Conservation (phyloP, 1,140 invertebrate genomes). For the Drosophila triauraria region DNA sequence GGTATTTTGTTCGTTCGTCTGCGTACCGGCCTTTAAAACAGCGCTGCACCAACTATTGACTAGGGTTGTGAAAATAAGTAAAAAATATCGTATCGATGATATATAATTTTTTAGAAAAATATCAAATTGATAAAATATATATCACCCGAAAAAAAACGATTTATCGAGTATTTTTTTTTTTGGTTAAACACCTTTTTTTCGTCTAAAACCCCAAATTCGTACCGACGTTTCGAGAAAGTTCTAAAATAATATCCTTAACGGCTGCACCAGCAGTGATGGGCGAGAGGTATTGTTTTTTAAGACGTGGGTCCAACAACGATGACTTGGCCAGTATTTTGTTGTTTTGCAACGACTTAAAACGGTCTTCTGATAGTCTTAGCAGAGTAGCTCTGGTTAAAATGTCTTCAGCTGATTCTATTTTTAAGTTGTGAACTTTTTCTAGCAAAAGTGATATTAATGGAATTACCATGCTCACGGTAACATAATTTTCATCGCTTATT, state of each 20-base stretch:
- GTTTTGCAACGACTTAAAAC: constrained; percentile 2
- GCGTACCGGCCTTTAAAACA: too few species aligned
- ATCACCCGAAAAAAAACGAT: too few species aligned
- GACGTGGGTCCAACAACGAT: constrained; percentile 4
- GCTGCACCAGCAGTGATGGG: background rate
- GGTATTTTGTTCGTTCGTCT: too few species aligned
- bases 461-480: constrained; percentile 22
- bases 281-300: constrained; percentile 12
- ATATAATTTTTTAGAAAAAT: too few species aligned
- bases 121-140: too few species aligned
- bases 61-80: too few species aligned
- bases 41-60: too few species aligned
- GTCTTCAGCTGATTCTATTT: constrained; percentile 5
- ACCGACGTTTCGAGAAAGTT: background rate
- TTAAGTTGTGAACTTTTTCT: constrained; percentile 4
- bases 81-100: too few species aligned
- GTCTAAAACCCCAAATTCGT: too few species aligned
- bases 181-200: too few species aligned
- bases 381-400: background rate
- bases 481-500: constrained; percentile 28
- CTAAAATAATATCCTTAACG: constrained; percentile 4
- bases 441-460: constrained; percentile 17
- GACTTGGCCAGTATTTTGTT: constrained; percentile 7
- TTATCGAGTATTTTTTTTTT: too few species aligned
- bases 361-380: constrained; percentile 3